A percentile compares a stretch with the other conserved stretches of the same genome.
phyloP scores from a whole-genome alignment of 35 echinoderm and acorn worm species.

The Ptychodera flava region DNA sequence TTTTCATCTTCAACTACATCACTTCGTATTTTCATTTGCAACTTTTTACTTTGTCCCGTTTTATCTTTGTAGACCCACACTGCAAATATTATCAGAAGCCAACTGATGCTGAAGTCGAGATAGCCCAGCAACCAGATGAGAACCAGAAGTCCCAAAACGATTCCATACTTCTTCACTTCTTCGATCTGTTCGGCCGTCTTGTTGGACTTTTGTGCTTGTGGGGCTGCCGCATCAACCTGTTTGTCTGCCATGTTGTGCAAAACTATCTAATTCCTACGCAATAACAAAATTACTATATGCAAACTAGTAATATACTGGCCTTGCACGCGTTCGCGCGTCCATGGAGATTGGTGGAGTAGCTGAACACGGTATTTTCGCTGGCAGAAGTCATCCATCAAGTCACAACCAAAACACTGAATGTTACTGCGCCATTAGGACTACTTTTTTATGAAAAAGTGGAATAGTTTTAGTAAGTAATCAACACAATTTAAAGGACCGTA shows the following conservation, averaged over 20 bases:
- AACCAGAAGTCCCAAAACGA: neutral
- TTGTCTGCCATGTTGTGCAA: neutral
- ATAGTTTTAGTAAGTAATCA: no score
- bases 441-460: no score
- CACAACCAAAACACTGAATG: no score
- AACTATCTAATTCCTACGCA: no score
- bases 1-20: neutral
- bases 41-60: neutral
- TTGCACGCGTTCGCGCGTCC: no score
- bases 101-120: neutral
- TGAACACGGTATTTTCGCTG: neutral
- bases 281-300: no score
- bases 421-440: neutral
- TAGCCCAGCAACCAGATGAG: neutral
- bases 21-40: neutral
- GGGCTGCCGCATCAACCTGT: neutral
- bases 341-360: no score
- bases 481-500: no score
- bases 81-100: neutral
- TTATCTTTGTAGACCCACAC: neutral
- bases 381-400: neutral
- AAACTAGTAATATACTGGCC: no score
- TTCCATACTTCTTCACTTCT: neutral
- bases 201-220: neutral
- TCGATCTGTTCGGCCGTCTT: neutral